Base-by-base conservation (phyloP, 1,140 invertebrate species). In the Drosophila kanapiae region DNA sequence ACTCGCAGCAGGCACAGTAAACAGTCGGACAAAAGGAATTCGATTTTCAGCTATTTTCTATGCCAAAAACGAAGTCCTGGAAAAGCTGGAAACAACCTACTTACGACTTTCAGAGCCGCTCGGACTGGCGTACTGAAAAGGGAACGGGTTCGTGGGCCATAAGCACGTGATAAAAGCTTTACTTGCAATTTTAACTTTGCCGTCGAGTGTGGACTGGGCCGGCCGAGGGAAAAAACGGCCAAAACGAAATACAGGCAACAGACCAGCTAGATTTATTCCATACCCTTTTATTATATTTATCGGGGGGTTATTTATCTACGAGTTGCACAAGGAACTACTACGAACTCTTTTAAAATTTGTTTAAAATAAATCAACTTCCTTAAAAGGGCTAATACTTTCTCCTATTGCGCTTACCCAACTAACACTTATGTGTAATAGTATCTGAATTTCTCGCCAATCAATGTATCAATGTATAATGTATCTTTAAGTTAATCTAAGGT, bases 121-220 rank as follows among this genome's bases (percentile, higher is more conserved):
- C n/a, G 43, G 33, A 62, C 48, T 45, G 10, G 57, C 40, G 40
- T 42, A 35, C 33, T 13, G 49, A 37, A 31, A 49, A 29, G 38
- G 14, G 33, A 18, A 14, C 23, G 49, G 42, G 29, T 31, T 45
- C 31, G 11, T 35, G 48, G 67, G 51, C 64, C 65, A 78, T 87
- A 81, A 88, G 82, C 85, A 87, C 85, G 84, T 87, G 85, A 84
- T 90, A 88, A 88, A 87, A 80, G 85, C 84, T 71, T 88, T 88
- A 78, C 85, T 90, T 75, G 77, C 85, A 84, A 90, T 87, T 87
- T 88, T 78, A 87, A 81, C 85, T 88, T 80, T 71, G 74, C 57
- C 60, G 63, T 33, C 64, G 65, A 78, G 61, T 69, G 70, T 68
- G 69, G 48, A 67, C 49, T 56, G 54, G 64, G 42, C 80, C 45